A percentile compares a stretch with the other conserved stretches of the same genome.
phyloP scores from a whole-genome alignment of 2,797 vertebrate species.

The Enteromius afrohamiltoni region DNA sequence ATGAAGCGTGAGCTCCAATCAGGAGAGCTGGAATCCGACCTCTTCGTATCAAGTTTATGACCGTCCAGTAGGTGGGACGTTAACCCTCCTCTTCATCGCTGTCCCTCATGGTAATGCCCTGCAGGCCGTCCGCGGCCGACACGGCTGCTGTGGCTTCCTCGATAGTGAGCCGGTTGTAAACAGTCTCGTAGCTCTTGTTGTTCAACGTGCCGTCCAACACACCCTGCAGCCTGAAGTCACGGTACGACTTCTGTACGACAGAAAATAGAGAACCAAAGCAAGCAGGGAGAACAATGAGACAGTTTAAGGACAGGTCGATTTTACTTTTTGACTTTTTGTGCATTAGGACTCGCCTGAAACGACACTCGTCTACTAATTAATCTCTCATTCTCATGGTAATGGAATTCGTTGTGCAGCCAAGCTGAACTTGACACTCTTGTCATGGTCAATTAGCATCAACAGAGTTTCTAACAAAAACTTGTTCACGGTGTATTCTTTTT shows the following conservation, averaged over 20 bases:
- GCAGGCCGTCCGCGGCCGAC: conserved; percentile 85
- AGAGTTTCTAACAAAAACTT: background rate
- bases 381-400: conserved; percentile 27
- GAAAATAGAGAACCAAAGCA: background rate
- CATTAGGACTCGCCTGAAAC: background rate
- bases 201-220: conserved; percentile 89
- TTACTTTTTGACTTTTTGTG: background rate
- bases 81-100: conserved; percentile 93
- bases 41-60: background rate
- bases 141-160: conserved; percentile 91
- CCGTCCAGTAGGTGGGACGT: conserved; percentile 39
- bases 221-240: conserved; percentile 93
- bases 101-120: conserved; percentile 95
- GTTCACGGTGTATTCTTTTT: background rate
- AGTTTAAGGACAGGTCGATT: background rate
- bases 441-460: conserved; percentile 36
- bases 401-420: conserved; percentile 24
- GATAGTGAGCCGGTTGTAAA: conserved; percentile 89
- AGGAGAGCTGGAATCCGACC: conserved; percentile 35
- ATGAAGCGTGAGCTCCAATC: conserved; percentile 27
- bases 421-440: conserved; percentile 38
- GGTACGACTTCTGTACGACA: conserved; percentile 90
- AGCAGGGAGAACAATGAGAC: background rate
- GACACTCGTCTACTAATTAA: conserved; percentile 11
- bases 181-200: conserved; percentile 90